Percentiles rank a stretch among this genome's conserved stretches.
phyloP scores from a whole-genome alignment of 2,113 vertebrate species.

The Perognathus longimembris region DNA sequence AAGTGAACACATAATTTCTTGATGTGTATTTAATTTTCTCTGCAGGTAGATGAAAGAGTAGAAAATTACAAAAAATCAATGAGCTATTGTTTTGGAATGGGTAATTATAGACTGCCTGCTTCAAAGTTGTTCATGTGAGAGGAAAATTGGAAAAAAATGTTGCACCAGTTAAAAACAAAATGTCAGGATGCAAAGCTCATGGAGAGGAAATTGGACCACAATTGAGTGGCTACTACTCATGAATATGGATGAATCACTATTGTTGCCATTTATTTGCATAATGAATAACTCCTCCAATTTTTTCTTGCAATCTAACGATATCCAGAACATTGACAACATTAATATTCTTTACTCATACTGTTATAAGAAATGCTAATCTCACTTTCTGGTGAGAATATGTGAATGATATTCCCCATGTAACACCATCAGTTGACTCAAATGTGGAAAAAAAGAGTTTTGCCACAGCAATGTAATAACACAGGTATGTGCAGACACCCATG shows the following conservation, averaged over 20 bases:
- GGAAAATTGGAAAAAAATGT: constrained; percentile 48
- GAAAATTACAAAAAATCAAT: constrained; percentile 61
- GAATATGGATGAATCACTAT: constrained; percentile 37
- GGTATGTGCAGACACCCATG: not conserved
- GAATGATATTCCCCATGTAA: not conserved
- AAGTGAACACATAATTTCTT: constrained; percentile 38
- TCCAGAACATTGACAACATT: not conserved
- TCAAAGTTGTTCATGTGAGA: constrained; percentile 29
- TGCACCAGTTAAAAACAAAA: constrained; percentile 41
- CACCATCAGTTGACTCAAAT: not conserved
- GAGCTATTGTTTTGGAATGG: constrained; percentile 68
- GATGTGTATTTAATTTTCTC: constrained; percentile 44
- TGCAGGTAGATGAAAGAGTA: constrained; percentile 57
- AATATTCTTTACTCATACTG: not conserved
- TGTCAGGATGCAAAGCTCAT: constrained; percentile 24
- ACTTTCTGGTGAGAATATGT: not conserved
- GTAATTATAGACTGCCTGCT: constrained; percentile 59
- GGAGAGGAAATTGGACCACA: constrained; percentile 23
- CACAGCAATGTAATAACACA: not conserved
- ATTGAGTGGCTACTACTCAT: not conserved
- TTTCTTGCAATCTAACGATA: constrained; percentile 37
- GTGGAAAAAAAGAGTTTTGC: not conserved
- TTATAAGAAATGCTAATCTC: not conserved
- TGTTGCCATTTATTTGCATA: constrained; percentile 12
- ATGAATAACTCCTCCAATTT: constrained; percentile 7